A percentile compares a stretch with the other conserved stretches of the same genome.
Conservation (phyloP, 2,797 vertebrate species). For the Scarus forsteni region DNA sequence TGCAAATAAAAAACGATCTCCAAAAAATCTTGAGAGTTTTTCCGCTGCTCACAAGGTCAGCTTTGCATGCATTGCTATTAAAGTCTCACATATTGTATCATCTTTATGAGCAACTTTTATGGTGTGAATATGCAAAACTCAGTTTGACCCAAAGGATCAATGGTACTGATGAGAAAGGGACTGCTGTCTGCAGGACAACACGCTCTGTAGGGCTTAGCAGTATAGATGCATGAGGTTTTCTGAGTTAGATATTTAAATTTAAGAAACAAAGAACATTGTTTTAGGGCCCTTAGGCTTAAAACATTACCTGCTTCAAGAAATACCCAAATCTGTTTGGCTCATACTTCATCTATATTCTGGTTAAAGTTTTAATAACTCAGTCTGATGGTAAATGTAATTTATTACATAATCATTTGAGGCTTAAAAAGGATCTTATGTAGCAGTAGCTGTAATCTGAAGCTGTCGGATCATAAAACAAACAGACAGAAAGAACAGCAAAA, state of each 20-base stretch:
- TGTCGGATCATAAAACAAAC: not conserved
- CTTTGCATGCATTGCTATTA: conserved; percentile 58
- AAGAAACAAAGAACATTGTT: no score
- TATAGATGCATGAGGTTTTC: no score
- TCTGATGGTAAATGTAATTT: no score
- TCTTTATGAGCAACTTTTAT: conserved; percentile 67
- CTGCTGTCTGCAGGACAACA: not conserved
- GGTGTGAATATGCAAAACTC: conserved; percentile 28
- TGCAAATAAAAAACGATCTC: conserved; percentile 78
- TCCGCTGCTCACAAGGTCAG: conserved; percentile 30
- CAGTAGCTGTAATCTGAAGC: no score
- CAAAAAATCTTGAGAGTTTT: conserved; percentile 61
- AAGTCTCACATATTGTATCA: conserved; percentile 56
- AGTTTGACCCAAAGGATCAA: conserved; percentile 36
- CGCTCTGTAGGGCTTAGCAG: not conserved
- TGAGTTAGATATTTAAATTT: no score
- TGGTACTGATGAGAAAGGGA: conserved; percentile 16
- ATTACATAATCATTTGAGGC: no score
- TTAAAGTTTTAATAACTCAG: no score
- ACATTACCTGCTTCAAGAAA: no score
- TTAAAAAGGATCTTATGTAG: no score
- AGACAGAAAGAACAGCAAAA: not conserved
- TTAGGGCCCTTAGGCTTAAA: no score
- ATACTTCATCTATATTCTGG: no score
- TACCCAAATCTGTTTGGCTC: no score